Evolutionary conservation across 1,140 invertebrate species (phyloP).

Genomic region (Eurosta solidaginis): DNA sequence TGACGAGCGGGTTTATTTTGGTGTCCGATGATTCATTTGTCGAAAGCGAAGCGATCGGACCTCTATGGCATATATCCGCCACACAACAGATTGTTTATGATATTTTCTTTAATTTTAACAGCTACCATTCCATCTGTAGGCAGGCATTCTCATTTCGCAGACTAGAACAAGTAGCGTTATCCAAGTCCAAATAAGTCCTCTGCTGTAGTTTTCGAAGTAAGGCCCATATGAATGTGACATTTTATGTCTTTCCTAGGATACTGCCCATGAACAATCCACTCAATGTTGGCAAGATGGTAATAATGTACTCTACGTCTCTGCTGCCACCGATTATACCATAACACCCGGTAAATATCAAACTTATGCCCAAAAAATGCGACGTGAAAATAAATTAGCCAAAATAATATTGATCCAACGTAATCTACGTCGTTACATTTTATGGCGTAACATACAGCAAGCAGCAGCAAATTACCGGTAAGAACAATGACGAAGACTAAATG

Average conservation of each 20-base stretch:
- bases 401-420: conserved; percentile 55
- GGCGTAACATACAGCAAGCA: conserved; percentile 53
- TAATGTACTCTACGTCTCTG: conserved; percentile 47
- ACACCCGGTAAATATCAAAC: conserved; percentile 51
- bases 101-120: no score
- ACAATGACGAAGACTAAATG: background rate
- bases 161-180: no score
- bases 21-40: no score
- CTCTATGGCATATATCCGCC: no score
- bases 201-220: no score
- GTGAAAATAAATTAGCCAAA: conserved; percentile 48
- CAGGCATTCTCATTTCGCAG: no score
- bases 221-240: no score
- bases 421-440: conserved; percentile 49
- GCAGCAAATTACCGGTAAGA: conserved; percentile 58
- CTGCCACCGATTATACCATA: conserved; percentile 45
- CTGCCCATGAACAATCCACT: conserved; percentile 51
- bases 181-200: no score
- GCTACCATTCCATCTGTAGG: no score
- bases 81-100: no score
- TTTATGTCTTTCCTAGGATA: conserved; percentile 40
- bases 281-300: conserved; percentile 52
- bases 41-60: no score
- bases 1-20: no score
- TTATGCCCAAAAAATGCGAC: conserved; percentile 47